Percentiles rank a stretch among this genome's conserved stretches.
These are phyloP conservation scores for Drosophila virilis DNA, from an alignment of 1,140 invertebrate genomes.

Conservation along the genomic window DNA sequence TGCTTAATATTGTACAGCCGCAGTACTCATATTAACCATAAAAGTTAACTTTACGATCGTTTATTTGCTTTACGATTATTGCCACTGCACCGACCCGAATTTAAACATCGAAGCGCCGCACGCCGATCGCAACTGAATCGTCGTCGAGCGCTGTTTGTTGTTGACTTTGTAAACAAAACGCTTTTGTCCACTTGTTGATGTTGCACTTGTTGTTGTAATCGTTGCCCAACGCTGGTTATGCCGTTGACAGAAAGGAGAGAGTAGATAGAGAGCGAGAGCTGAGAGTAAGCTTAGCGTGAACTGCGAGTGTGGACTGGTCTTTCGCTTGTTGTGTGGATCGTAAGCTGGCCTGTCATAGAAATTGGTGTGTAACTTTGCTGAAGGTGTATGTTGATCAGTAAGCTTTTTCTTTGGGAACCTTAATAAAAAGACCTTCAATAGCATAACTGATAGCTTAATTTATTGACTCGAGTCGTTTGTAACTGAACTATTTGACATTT, in stretches of 20 bases:
- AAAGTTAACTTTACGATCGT: constrained; percentile 18
- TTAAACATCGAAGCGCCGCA: constrained; percentile 61
- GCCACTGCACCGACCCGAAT: constrained; percentile 26
- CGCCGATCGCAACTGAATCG: constrained; percentile 51
- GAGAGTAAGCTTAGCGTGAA: constrained; percentile 27
- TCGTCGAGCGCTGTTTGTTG: constrained; percentile 39
- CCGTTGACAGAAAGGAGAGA: background rate
- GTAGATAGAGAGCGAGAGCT: background rate
- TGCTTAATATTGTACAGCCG: background rate
- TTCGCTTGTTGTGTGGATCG: constrained; percentile 53
- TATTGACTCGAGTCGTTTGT: constrained; percentile 1
- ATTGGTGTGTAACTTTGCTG: constrained; percentile 45
- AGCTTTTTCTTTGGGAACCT: background rate
- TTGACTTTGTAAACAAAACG: constrained; percentile 67
- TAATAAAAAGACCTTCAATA: no score
- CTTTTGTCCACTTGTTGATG: constrained; percentile 24
- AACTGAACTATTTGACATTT: background rate
- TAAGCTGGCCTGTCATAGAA: constrained; percentile 24
- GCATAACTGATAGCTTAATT: background rate
- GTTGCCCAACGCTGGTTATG: constrained; percentile 7
- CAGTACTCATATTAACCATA: constrained; percentile 3
- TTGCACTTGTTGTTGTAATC: constrained; percentile 3
- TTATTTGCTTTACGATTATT: constrained; percentile 30
- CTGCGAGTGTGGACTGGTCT: constrained; percentile 29
- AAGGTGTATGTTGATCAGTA: background rate